A percentile compares a stretch with the other conserved stretches of the same genome.
Evolutionary conservation across 1,140 invertebrate species (phyloP).

Genomic region (Micrasema minimum): DNA sequence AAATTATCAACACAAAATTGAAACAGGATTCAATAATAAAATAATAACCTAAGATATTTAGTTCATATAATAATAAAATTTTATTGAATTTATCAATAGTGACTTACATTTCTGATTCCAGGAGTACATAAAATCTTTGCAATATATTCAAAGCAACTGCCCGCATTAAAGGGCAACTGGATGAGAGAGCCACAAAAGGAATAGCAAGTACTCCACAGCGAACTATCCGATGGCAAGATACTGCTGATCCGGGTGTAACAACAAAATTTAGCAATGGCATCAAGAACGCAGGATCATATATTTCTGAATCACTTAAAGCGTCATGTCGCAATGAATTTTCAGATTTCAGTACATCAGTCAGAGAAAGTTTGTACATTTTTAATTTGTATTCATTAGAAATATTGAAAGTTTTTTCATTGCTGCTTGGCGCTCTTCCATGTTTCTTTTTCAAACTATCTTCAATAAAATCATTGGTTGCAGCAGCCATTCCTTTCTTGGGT

Average conservation of each 20-base stretch:
- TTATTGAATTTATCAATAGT: background rate
- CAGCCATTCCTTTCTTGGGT: conserved; percentile 51
- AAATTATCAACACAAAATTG: too few relatives aligned
- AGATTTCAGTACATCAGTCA: conserved; percentile 13
- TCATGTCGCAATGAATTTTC: conserved; percentile 5
- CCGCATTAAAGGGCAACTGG: conserved; percentile 69
- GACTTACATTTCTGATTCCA: conserved; percentile 72
- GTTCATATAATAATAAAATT: too few relatives aligned
- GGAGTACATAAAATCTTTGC: conserved; percentile 73
- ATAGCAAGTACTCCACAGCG: conserved; percentile 73
- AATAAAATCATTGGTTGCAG: conserved; percentile 37
- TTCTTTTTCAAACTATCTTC: conserved; percentile 31
- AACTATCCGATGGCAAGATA: conserved; percentile 74
- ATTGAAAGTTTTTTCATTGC: conserved; percentile 37
- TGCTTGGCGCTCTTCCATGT: conserved; percentile 1
- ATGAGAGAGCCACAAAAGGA: conserved; percentile 72
- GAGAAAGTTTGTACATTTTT: conserved; percentile 28
- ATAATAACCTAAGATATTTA: too few relatives aligned
- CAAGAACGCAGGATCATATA: conserved; percentile 81
- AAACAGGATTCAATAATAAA: too few relatives aligned
- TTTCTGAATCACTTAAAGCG: conserved; percentile 43
- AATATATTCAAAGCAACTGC: conserved; percentile 74
- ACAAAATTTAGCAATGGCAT: conserved; percentile 75
- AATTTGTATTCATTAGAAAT: conserved; percentile 33
- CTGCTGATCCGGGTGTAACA: conserved; percentile 71